Conservation (phyloP, 2,797 vertebrate genomes). For the Xenentodon cancila region DNA sequence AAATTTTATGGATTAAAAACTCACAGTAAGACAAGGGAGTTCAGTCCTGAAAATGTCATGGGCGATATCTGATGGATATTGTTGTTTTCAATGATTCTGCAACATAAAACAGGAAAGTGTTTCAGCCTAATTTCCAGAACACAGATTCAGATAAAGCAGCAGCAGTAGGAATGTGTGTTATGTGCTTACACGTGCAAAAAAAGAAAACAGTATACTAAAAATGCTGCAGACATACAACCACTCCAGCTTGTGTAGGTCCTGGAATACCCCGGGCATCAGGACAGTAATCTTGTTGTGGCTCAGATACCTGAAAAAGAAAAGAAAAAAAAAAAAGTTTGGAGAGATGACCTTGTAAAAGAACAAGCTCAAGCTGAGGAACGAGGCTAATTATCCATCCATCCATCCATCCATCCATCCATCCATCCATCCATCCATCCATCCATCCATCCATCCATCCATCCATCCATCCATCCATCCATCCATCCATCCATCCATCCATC, state of each 20-base stretch:
- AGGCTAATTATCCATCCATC: too few relatives aligned
- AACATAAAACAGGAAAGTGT: constrained; percentile 40
- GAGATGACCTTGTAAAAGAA: neutral
- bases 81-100: constrained; percentile 95
- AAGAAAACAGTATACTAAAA: neutral
- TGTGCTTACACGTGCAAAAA: neutral
- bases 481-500: too few relatives aligned
- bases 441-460: too few relatives aligned
- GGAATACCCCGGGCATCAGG: constrained; percentile 90
- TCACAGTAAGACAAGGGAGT: constrained; percentile 95
- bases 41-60: constrained; percentile 90
- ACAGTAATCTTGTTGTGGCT: constrained; percentile 90
- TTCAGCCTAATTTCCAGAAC: constrained; percentile 10
- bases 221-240: constrained; percentile 87
- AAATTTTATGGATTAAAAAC: constrained; percentile 59
- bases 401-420: too few relatives aligned
- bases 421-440: too few relatives aligned
- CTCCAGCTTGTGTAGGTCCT: constrained; percentile 91
- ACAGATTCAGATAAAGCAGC: neutral
- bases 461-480: too few relatives aligned
- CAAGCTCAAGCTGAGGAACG: neutral
- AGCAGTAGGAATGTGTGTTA: neutral
- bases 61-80: constrained; percentile 89
- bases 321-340: neutral
- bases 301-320: constrained; percentile 83